A percentile compares a stretch with the other conserved stretches of the same genome.
These are phyloP conservation scores for Bettongia penicillata DNA, from an alignment of 2,113 vertebrate species.

Conservation along the genomic window DNA sequence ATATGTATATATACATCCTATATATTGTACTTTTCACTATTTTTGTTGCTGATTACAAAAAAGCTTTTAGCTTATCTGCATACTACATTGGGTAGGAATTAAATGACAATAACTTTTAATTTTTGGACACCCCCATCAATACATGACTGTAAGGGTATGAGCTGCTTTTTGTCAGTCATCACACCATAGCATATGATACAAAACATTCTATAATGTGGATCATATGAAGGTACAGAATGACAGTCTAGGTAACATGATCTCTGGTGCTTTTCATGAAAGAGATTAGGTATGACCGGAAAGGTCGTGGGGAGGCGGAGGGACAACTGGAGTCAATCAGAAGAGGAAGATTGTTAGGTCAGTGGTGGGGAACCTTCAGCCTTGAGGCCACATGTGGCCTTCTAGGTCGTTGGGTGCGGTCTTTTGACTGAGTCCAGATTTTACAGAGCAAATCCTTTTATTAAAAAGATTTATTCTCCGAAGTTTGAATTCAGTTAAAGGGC, in stretches of 20 bases:
- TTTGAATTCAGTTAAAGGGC: no score
- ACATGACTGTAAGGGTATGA: neutral
- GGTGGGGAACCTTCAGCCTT: no score
- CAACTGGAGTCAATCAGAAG: neutral
- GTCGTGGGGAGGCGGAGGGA: neutral
- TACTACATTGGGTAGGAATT: neutral
- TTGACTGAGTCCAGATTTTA: no score
- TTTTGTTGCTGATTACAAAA: neutral
- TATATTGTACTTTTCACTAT: neutral
- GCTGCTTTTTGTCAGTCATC: neutral
- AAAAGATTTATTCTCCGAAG: no score
- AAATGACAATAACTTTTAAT: neutral
- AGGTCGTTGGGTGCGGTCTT: no score
- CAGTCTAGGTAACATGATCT: neutral
- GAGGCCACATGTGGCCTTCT: no score
- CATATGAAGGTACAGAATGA: neutral
- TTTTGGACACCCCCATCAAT: neutral
- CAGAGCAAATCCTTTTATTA: no score
- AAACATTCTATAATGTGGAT: neutral
- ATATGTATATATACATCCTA: neutral
- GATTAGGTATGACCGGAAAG: neutral
- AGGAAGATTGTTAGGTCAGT: neutral
- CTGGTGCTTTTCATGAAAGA: neutral
- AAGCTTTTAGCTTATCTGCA: neutral
- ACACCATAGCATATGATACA: neutral